A percentile compares a stretch with the other conserved stretches of the same genome.
phyloP scores from a whole-genome alignment of 2,797 vertebrate genomes.

The Pseudomugil tenellus region DNA sequence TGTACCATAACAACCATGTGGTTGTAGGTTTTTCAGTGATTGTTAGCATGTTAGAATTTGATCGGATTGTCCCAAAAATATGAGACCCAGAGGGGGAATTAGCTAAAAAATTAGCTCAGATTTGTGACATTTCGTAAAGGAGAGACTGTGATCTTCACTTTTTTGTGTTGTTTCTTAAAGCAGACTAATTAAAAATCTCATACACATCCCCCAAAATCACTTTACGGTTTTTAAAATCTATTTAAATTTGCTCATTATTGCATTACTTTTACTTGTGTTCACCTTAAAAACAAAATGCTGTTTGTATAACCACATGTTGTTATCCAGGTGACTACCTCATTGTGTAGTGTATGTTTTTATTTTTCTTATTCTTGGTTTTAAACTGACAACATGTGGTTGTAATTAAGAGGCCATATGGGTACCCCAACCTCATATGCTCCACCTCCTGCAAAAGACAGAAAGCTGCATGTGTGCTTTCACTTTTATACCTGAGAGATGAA shows the following conservation, averaged over 20 bases:
- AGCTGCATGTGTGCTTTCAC: slow-evolving; percentile 51
- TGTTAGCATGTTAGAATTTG: slow-evolving; percentile 42
- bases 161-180: slow-evolving; percentile 3
- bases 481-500: slow-evolving; percentile 68
- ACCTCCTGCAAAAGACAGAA: slow-evolving; percentile 58
- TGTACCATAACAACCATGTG: slow-evolving; percentile 55
- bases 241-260: background rate
- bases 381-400: slow-evolving; percentile 72
- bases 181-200: slow-evolving; percentile 7
- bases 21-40: slow-evolving; percentile 62
- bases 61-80: slow-evolving; percentile 34
- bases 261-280: background rate
- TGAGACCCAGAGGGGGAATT: slow-evolving; percentile 27
- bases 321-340: slow-evolving; percentile 32
- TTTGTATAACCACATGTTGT: slow-evolving; percentile 25
- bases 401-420: slow-evolving; percentile 75
- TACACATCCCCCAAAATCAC: background rate
- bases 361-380: slow-evolving; percentile 51
- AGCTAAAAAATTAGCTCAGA: slow-evolving; percentile 33
- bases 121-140: slow-evolving; percentile 17
- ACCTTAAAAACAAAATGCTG: slow-evolving; percentile 28
- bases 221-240: background rate
- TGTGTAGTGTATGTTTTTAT: slow-evolving; percentile 41
- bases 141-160: slow-evolving; percentile 8
- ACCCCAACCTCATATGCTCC: slow-evolving; percentile 18